Conservation (phyloP, 2,888 invertebrate genomes). For the Bruchidius siliquastri region DNA sequence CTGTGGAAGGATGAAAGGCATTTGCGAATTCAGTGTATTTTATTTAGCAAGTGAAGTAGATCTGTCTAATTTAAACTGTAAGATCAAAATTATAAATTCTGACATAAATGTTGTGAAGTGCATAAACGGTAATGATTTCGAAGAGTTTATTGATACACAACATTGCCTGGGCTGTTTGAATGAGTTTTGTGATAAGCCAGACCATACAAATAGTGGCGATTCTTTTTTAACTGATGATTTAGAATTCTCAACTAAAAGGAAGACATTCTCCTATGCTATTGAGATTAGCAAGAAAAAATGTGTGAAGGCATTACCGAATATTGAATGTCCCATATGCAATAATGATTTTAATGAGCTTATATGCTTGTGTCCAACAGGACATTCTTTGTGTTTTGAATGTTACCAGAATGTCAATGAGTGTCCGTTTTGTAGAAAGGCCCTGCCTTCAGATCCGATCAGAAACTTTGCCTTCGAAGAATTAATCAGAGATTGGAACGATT, state of each 20-base stretch:
- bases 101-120: background rate
- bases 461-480: background rate
- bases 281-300: background rate
- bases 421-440: background rate
- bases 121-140: background rate
- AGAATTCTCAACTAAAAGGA: background rate
- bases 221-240: background rate
- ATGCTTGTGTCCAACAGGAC: background rate
- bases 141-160: background rate
- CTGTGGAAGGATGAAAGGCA: background rate
- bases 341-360: background rate
- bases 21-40: background rate
- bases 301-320: background rate
- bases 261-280: background rate
- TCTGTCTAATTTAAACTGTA: background rate
- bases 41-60: background rate
- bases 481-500: background rate
- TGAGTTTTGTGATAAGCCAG: background rate
- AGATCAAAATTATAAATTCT: background rate
- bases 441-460: background rate
- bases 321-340: background rate
- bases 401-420: background rate
- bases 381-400: background rate
- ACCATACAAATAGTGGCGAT: background rate
- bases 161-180: background rate